Evolutionary conservation across 2,113 vertebrate genomes (phyloP), one percentile per base, ranked within the genome.

Genomic region (Plotosus lineatus): DNA sequence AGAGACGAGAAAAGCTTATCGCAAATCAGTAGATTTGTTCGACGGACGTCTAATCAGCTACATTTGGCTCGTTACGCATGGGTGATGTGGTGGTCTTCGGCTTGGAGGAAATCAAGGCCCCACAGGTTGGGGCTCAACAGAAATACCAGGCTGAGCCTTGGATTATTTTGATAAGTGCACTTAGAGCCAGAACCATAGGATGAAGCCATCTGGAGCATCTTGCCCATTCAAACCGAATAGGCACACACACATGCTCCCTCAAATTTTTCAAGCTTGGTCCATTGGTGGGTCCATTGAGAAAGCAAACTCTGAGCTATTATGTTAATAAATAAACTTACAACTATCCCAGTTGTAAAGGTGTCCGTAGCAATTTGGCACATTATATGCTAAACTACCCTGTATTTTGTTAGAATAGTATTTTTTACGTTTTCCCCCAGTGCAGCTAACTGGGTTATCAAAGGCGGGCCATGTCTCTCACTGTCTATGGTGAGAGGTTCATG

Each of bases 101-200:
- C 56, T 61, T 58, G 6, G 75, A 63, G 75, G 26, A 28, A 77
- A 42, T 61, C 56, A 60, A 77, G 75, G 56, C 75, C 75, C 56
- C 75, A 61, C 75, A 77, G 75, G 75, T 77, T 63, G 75, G 75
- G 56, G 55, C 40, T 61, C 55, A 77, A 60, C 75, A 77, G 75
- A 61, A 76, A 63, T 77, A 77, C 56, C 56, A 77, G 56, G 42
- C 42, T 77, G 75, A 61, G 55, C 56, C 42, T 63, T 63, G 56
- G 75, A 77, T 77, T 77, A 77, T 77, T 77, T 77, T 77, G 56
- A 40, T 77, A 63, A 77, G 75, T 63, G 75, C 26, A 31, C 75
- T 77, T 40, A 63, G 56, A 63, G 75, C 75, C 75, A 77, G 56
- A 77, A 63, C 26, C 56, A 77, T 58, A 77, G n/a, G 75, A 60